phyloP scores from a whole-genome alignment of 1,140 invertebrate species.

The Asobara japonica region DNA sequence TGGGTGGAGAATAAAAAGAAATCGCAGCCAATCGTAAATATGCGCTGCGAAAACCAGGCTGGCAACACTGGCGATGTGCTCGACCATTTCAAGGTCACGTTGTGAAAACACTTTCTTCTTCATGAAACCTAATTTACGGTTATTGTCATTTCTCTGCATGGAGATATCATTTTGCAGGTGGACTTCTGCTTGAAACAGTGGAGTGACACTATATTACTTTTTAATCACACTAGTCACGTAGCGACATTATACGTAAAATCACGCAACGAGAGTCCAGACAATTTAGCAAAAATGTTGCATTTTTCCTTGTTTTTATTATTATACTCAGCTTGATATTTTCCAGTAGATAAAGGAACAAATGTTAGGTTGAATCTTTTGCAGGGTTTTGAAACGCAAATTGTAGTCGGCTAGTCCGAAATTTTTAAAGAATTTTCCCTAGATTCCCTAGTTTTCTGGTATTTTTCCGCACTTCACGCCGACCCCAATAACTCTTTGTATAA shows the following conservation, averaged over 20 bases:
- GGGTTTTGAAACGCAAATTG: too few species aligned
- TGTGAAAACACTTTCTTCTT: background rate
- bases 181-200: too few species aligned
- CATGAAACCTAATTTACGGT: conserved; percentile 7
- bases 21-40: background rate
- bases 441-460: too few species aligned
- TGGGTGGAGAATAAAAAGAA: too few species aligned
- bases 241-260: conserved; percentile 19
- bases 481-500: too few species aligned
- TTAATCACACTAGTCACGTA: conserved; percentile 30
- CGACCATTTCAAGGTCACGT: background rate
- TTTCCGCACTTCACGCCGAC: too few species aligned
- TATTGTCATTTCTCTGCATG: background rate
- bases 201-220: background rate
- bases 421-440: too few species aligned
- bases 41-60: background rate
- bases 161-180: too few species aligned
- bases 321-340: background rate
- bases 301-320: background rate
- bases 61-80: background rate
- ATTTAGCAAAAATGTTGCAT: background rate
- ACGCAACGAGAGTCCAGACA: conserved; percentile 6
- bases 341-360: background rate
- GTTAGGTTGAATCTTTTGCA: background rate
- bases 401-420: too few species aligned